These are phyloP conservation scores for Carterocephalus palaemon DNA, from an alignment of 2,888 invertebrate species.

Conservation along the genomic window DNA sequence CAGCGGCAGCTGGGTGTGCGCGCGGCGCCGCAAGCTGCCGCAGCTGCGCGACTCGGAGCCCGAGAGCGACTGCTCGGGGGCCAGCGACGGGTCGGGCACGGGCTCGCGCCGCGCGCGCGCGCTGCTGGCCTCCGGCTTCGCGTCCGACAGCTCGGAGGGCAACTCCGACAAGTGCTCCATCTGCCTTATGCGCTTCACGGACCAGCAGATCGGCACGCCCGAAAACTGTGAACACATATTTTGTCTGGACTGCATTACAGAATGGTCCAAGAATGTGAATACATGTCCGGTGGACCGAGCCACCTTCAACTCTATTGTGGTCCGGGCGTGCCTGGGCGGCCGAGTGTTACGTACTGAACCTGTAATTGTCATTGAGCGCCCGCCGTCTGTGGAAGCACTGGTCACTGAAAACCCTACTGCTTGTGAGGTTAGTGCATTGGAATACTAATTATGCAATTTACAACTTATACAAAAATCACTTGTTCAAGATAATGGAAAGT, in stretches of 20 bases:
- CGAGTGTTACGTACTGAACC: conserved; percentile 82
- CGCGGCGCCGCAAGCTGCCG: conserved; percentile 55
- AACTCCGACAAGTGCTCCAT: conserved; percentile 93
- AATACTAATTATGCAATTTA: background rate
- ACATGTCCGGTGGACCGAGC: conserved; percentile 96
- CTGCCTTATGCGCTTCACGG: conserved; percentile 86
- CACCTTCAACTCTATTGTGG: conserved; percentile 87
- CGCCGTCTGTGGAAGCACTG: conserved; percentile 68
- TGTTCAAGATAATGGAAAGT: no score
- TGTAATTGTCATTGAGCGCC: conserved; percentile 76
- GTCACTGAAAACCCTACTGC: conserved; percentile 83
- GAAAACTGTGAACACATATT: conserved; percentile 93
- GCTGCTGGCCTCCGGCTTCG: conserved; percentile 53
- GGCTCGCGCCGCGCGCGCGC: conserved; percentile 24
- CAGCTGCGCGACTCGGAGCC: conserved; percentile 57
- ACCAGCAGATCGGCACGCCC: conserved; percentile 91
- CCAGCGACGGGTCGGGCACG: conserved; percentile 43
- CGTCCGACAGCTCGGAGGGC: conserved; percentile 82
- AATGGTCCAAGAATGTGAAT: conserved; percentile 97
- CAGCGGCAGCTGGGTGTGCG: conserved; percentile 58
- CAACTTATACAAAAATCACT: background rate
- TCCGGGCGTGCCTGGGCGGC: conserved; percentile 83
- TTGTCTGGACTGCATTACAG: conserved; percentile 92
- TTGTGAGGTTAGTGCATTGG: conserved; percentile 81
- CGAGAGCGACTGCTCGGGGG: conserved; percentile 60